Base-by-base conservation (phyloP, 2,113 vertebrate species). In the Cyphotilapia sp. region DNA sequence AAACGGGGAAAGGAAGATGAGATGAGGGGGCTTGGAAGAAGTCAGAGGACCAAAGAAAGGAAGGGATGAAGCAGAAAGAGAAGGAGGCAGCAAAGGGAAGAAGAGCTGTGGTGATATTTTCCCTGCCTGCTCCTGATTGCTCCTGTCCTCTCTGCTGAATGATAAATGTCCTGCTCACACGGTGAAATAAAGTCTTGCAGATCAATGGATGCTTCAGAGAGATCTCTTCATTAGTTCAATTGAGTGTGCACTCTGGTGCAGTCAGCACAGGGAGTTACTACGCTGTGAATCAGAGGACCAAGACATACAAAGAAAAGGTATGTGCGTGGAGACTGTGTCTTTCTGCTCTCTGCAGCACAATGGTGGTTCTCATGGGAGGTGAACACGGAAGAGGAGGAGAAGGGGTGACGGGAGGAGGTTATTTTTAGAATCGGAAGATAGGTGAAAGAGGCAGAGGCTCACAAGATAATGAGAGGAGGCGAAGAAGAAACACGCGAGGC, bases 211-310 rank as follows among this genome's bases (percentile, higher is more conserved):
- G 83, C 90, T 88, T 81, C 56, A 66, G 80, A 86, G 86, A 85
- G 66, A 93, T 81, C 84, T 94, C 91, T 94, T 92, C 90, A 94
- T 94, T 93, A 89, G 91, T 83, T 87, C 91, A 91, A 92, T 87
- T 85, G 88, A 93, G 85, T 53, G 56, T 74, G 85, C 38, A 45
- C 61, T 81, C 11, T 3, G 17, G 61, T 89, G 74, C 63, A 84
- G 86, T 92, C 90, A 83, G 88, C 82, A 19, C 42, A 42, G 42
- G 86, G 59, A 86, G 89, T 94, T 91, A 85, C 86, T 40, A 45
- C 16, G 4, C 49, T 49, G 47, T 92, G 92, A 92, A 91, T 88
- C 87, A 92, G 40, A 88, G 80, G 31, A 74, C 49, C n/a, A 13
- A 35, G 47, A 87, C 45, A 31, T 74, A 76, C 13, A 69, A n/a